Conservation (phyloP, 2,888 invertebrate species). For the Drosophila rubida region DNA sequence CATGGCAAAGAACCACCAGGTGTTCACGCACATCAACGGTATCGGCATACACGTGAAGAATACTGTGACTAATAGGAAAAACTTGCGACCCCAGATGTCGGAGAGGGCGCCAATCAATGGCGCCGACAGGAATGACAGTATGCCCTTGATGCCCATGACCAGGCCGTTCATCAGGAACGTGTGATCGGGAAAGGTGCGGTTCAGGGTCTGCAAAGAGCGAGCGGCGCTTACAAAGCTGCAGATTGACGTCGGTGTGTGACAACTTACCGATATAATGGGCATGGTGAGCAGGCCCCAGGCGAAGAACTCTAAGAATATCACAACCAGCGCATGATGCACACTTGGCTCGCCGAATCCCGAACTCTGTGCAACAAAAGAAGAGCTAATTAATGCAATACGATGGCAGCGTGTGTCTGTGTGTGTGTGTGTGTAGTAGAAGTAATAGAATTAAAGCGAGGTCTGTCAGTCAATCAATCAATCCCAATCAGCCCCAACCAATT, state of each 20-base stretch:
- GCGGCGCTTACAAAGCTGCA: no score
- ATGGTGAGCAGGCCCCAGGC: conserved; percentile 99
- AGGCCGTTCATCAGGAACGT: conserved; percentile 99
- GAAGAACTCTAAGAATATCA: conserved; percentile 99
- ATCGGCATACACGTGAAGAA: conserved; percentile 99
- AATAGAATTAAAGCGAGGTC: neutral
- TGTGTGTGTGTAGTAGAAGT: no score
- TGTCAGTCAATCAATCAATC: conserved; percentile 18
- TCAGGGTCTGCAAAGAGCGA: conserved; percentile 88
- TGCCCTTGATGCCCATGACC: conserved; percentile 99
- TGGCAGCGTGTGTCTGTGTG: no score
- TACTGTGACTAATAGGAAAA: conserved; percentile 98
- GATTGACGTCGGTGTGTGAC: no score
- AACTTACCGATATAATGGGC: conserved; percentile 92
- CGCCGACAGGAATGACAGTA: conserved; percentile 98
- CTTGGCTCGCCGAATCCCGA: conserved; percentile 97
- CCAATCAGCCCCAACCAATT: neutral
- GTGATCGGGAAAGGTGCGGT: conserved; percentile 99
- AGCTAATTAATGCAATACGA: neutral
- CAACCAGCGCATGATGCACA: conserved; percentile 98
- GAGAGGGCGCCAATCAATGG: conserved; percentile 98
- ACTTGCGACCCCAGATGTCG: conserved; percentile 99
- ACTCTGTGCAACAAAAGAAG: conserved; percentile 86
- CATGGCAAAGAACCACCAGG: conserved; percentile 99
- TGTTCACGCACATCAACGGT: conserved; percentile 99